Conservation (phyloP, 2,113 vertebrate species). For the Saccopteryx bilineata region DNA sequence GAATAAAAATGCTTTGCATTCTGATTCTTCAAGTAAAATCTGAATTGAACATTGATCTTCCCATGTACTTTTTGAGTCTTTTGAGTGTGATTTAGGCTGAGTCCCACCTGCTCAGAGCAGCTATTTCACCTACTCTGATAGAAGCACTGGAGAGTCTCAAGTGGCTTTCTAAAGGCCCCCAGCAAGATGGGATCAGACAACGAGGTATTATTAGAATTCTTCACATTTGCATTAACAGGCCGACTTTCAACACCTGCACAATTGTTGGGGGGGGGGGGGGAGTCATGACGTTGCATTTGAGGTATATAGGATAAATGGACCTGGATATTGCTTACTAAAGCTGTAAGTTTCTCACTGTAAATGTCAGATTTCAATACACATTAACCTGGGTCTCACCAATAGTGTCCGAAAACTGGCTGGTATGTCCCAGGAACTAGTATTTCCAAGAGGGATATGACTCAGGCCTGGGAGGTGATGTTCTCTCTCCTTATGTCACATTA, state of each 20-base stretch:
- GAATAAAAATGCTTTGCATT: not conserved
- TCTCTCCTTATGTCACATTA: not conserved
- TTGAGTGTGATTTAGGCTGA: not conserved
- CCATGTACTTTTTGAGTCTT: not conserved
- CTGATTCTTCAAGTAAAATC: not conserved
- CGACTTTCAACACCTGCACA: not conserved
- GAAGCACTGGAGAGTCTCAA: not conserved
- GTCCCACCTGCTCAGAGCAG: not conserved
- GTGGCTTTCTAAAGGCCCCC: not conserved
- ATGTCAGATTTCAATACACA: not conserved
- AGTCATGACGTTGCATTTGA: not conserved
- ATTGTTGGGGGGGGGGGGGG: not conserved
- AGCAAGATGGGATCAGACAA: not conserved
- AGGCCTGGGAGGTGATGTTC: too few species aligned
- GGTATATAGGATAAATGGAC: not conserved
- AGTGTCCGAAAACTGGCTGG: not conserved
- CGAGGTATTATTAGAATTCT: not conserved
- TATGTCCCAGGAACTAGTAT: not conserved
- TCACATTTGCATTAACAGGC: not conserved
- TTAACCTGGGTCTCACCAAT: not conserved
- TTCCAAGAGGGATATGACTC: not conserved
- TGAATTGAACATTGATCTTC: not conserved
- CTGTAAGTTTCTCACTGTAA: not conserved
- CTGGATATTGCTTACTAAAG: not conserved
- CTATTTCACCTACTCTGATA: not conserved